Evolutionary conservation across 1,140 invertebrate genomes (phyloP), one percentile per base, ranked within the genome.

Genomic region (Eupristina koningsbergeri): DNA sequence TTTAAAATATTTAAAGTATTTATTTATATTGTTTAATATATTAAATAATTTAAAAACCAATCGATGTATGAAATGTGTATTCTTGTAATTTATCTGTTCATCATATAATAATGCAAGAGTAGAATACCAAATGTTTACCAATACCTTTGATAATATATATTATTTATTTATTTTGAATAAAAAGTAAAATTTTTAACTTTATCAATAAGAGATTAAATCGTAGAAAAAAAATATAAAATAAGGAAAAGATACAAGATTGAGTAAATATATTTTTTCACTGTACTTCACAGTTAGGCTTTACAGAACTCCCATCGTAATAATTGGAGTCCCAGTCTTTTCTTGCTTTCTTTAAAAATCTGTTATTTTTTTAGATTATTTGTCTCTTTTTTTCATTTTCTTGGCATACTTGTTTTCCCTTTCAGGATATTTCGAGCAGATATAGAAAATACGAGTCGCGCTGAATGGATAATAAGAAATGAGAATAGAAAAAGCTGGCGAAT

Each of bases 341-440:
- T 58, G 29, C 17, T 53, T 17, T 17, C 47, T 7, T 6, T 29
- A 15, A 47, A 61, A 75, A 69, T 69, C n/a, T 50, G 31, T 3
- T 39, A 50, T 75, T 81, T 75, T 81, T 5, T 45, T 19, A 39
- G 58, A 11, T 22, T 8, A 29, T 26, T 36, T 75, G 50, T 81
- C 64, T 39, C 5, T 36, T 6, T 69, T 69, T 77, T 26, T 63
- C 53, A 3, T 19, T 17, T 47, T 45, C n/a, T 36, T 17, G 13
- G 34, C n/a, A 26, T 31, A 15, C 39, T 41, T 61, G 13, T 41
- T 31, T 45, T 39, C 26, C 22, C 53, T 47, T 26, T n/a, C 26
- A 75, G 53, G 73, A 75, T 82, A 82, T 82, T 58, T 82, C 15
- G 53, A 47, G 64, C 50, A 73, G 47, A 73, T 80, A 80, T 29